phyloP scores from a whole-genome alignment of 2,797 vertebrate genomes.

The Atherinosoma microstoma region DNA sequence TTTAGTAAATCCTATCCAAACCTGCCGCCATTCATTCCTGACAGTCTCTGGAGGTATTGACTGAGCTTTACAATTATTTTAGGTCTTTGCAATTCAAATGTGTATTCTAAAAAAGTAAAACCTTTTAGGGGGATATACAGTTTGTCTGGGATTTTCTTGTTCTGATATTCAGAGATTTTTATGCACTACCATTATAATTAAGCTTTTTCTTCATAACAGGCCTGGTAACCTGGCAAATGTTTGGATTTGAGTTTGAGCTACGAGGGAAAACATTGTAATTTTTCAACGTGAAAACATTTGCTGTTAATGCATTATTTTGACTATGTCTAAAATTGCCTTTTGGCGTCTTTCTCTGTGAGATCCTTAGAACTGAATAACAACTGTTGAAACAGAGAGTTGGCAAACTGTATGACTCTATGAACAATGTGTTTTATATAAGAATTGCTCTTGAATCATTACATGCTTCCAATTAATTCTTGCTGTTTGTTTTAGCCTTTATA shows the following conservation, averaged over 20 bases:
- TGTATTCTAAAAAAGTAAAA: too few relatives aligned
- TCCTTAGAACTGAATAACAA: background rate
- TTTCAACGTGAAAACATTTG: too few relatives aligned
- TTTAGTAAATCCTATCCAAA: constrained; percentile 8
- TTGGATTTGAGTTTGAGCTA: too few relatives aligned
- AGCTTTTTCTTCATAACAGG: background rate
- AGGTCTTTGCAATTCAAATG: too few relatives aligned
- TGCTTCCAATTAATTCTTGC: background rate
- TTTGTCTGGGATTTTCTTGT: too few relatives aligned
- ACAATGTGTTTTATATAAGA: background rate
- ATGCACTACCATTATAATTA: background rate
- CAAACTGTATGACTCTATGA: constrained; percentile 5
- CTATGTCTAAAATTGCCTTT: background rate
- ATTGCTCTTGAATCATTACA: background rate
- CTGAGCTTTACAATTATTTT: background rate
- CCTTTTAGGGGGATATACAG: too few relatives aligned
- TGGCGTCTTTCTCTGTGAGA: background rate
- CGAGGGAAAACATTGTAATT: too few relatives aligned
- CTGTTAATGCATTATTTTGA: too few relatives aligned
- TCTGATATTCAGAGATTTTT: too few relatives aligned
- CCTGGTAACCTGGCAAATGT: background rate
- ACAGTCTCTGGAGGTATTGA: background rate
- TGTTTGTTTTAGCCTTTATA: constrained; percentile 40
- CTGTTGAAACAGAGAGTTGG: background rate
- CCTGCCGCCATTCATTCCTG: constrained; percentile 4